These are phyloP conservation scores for Rhyacichthys aspro DNA, from an alignment of 2,797 vertebrate genomes.

Conservation along the genomic window DNA sequence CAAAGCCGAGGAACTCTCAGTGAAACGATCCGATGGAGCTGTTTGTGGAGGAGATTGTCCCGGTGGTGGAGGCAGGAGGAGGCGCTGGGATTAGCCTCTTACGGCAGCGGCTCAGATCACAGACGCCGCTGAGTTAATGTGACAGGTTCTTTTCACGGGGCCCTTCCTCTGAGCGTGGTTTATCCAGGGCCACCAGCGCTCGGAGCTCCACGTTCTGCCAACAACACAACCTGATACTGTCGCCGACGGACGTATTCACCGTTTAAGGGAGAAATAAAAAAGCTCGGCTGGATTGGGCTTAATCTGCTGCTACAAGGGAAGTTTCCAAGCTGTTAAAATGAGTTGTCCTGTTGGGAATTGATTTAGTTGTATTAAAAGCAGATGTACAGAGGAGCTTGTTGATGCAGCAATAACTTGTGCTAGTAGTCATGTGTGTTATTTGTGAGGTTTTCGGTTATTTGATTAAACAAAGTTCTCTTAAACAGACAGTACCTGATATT, in stretches of 20 bases:
- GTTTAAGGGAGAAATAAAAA: no score
- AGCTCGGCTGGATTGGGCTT: no score
- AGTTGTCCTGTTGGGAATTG: no score
- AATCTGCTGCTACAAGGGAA: no score
- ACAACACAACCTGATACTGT: constrained; percentile 55
- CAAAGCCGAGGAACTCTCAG: constrained; percentile 45
- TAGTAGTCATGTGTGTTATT: no score
- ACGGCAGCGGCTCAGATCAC: constrained; percentile 73
- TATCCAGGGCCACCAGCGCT: constrained; percentile 63
- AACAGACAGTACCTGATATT: no score
- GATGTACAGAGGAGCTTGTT: constrained; percentile 3
- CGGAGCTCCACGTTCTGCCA: no score
- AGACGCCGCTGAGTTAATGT: constrained; percentile 72
- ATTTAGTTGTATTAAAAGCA: constrained; percentile 54
- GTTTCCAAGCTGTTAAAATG: constrained; percentile 35
- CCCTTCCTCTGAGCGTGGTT: constrained; percentile 59
- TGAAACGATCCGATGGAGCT: constrained; percentile 76
- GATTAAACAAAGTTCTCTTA: no score
- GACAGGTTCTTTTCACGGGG: constrained; percentile 72
- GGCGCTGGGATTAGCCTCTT: constrained; percentile 74
- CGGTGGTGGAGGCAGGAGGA: constrained; percentile 67
- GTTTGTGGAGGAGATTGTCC: constrained; percentile 69
- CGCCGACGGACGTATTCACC: no score
- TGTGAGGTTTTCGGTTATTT: no score
- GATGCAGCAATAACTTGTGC: no score